Evolutionary conservation across 2,113 vertebrate species (phyloP).

Genomic region (Anseranas semipalmata): DNA sequence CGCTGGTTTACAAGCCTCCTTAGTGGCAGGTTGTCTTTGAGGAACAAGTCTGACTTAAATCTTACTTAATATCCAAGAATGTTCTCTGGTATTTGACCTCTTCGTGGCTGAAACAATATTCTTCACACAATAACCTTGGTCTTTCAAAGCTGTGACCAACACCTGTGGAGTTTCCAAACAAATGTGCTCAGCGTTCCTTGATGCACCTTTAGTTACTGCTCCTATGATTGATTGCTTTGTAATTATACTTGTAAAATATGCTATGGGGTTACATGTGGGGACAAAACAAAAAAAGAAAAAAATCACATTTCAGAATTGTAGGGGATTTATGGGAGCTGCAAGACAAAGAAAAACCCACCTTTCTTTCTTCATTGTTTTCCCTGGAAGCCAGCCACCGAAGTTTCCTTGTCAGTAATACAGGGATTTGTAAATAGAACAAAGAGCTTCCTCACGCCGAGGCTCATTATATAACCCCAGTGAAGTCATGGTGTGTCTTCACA

Average conservation of each 20-base stretch:
- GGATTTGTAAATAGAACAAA: conserved; percentile 55
- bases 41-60: conserved; percentile 17
- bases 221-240: neutral
- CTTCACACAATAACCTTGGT: neutral
- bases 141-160: conserved; percentile 6
- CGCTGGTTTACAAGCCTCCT: neutral
- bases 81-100: neutral
- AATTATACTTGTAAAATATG: conserved; percentile 11
- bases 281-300: neutral
- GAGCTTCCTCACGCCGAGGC: conserved; percentile 9
- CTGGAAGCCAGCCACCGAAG: conserved; percentile 52
- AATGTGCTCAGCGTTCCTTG: neutral
- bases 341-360: conserved; percentile 62
- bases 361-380: conserved; percentile 45
- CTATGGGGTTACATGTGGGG: neutral
- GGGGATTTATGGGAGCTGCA: conserved; percentile 30
- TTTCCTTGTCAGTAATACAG: conserved; percentile 46
- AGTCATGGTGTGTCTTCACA: neutral
- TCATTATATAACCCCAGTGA: neutral
- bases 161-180: conserved; percentile 25
- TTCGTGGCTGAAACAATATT: neutral
- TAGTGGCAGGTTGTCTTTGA: neutral
- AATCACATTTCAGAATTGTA: conserved; percentile 5
- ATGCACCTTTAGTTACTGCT: conserved; percentile 7
- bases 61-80: conserved; percentile 19